Conservation (phyloP, 2,797 vertebrate genomes). For the Schizopygopsis pylzovi region DNA sequence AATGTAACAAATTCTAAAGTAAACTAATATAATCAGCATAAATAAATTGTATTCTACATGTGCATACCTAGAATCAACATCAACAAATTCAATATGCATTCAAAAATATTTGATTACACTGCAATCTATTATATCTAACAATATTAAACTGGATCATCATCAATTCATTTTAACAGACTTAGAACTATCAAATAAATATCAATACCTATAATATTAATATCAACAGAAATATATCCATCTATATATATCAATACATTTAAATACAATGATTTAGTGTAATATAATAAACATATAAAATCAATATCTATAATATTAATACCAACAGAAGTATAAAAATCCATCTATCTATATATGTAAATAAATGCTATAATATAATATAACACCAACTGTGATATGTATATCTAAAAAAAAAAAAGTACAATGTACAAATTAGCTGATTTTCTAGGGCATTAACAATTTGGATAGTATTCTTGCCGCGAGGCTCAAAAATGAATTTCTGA, state of each 20-base stretch:
- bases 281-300: background rate
- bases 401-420: background rate
- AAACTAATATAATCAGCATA: background rate
- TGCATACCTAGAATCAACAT: too few relatives aligned
- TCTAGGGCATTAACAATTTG: background rate
- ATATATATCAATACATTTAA: too few relatives aligned
- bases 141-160: background rate
- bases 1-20: background rate
- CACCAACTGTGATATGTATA: background rate
- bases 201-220: too few relatives aligned
- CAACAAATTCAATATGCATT: background rate
- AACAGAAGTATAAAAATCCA: background rate
- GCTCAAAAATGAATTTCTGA: background rate
- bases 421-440: background rate
- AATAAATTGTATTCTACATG: too few relatives aligned
- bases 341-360: background rate
- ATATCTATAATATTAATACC: too few relatives aligned
- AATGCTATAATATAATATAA: too few relatives aligned
- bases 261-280: too few relatives aligned
- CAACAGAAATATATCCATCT: background rate
- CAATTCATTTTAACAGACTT: background rate
- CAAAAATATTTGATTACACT: background rate
- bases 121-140: background rate
- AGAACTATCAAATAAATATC: too few relatives aligned
- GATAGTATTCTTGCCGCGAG: background rate